Base-by-base conservation (phyloP, 1,140 invertebrate genomes). In the Trinorchestia longiramus region DNA sequence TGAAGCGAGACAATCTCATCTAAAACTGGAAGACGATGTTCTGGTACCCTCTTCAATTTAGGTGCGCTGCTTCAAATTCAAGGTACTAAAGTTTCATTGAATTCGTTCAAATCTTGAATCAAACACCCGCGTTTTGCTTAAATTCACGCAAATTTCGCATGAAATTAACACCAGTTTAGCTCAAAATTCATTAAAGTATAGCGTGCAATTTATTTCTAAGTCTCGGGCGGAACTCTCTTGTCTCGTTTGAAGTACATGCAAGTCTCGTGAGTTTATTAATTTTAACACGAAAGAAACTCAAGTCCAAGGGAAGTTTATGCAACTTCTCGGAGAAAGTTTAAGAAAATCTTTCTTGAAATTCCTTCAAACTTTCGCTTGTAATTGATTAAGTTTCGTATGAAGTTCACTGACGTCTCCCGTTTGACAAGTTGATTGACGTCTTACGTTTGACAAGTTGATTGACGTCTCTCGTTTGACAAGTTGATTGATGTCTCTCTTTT, bases 11-110 rank as follows among this genome's bases (percentile, higher is more conserved):
- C 88, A 90, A 90, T 90, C 88, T 90, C 42, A 90, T 90, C 88
- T 90, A 43, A 90, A 90, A 90, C 88, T 41, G n/a, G 41, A 90
- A 90, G 41, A 90, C 88, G 36, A 77, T 77, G 62, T 77, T 77
- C 62, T 77, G 11, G 15, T 28, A 36, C 15, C 62, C 62, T 77
- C 62, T 77, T 36, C 62, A 36, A 1, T 36, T 36, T 36, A 36
- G 36, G 62, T 8, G 47, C 62, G 62, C 62, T 15, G 62, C 28
- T 77, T 77, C 62, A 77, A 36, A 77, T 77, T 77, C 62, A 23
- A 3, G 62, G 62, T 36, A 36, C 28, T 28, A 36, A 77, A 77
- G 36, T 15, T 77, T 77, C 28, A 1, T 3, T 77, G 11, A 77
- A 77, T 77, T 77, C 62, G 62, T 15, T 77, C 62, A 23, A 15